Evolutionary conservation across 2,888 invertebrate species (phyloP), one percentile per base, ranked within the genome.

Genomic region (Anoplius nigerrimus): DNA sequence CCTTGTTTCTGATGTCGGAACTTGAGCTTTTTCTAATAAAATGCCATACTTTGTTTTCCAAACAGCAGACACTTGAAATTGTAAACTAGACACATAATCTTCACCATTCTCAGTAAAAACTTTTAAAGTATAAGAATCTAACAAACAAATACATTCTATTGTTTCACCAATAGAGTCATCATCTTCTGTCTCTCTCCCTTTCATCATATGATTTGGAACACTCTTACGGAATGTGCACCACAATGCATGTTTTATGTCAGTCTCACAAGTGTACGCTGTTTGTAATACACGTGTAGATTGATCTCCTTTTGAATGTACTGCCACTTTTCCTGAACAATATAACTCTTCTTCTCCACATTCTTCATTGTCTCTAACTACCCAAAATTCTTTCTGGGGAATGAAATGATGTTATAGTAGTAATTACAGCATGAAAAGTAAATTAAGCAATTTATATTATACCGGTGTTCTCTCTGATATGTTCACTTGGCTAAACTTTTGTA

Each of bases 1-100:
- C 80, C 82, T 84, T 6, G 81, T 76, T 42, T 78, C 77, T 5
- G 73, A 54, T 18, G 64, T 13, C n/a, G 82, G 77, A 2, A 80
- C 81, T 74, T 86, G 83, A 43, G 84, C 83, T 74, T 94, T 94
- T 88, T 97, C 97, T 74, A 98, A 90, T 54, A 98, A 88, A 42
- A 98, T 91, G 2, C 98, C 98, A 89, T 93, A 96, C 83, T 94
- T 94, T 79, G 95, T 96, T 0, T 93, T 91, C 97, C 97, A 98
- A 0, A 95, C 92, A 81, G 93, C 93, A 57, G 94, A 93, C 0
- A 97, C 92, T 86, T 91, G 91, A 83, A 92, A 92, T 68, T 97
- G 97, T 52, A 97, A 90, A 76, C 94, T 93, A 0, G 95, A 92
- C 11, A 94, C 91, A 82, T 94, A 97, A 85, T 97, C 95, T 87